phyloP scores from a whole-genome alignment of 2,113 vertebrate species.

The Paralichthys olivaceus region DNA sequence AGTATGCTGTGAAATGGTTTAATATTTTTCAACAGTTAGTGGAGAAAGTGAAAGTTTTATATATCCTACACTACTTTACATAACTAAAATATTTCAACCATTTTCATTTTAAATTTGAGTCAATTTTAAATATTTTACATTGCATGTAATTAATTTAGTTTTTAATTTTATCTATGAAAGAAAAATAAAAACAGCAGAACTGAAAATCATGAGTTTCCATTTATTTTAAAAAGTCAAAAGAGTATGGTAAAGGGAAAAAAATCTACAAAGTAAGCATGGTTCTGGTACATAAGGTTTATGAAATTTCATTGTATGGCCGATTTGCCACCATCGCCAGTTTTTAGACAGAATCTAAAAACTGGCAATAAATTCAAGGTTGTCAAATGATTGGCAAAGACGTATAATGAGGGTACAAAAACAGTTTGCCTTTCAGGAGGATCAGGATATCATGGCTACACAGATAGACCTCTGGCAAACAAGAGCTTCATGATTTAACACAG shows the following conservation, averaged over 20 bases:
- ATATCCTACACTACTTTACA: too few species aligned
- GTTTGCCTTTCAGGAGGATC: slow-evolving; percentile 39
- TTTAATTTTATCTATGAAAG: too few species aligned
- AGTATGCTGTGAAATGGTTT: too few species aligned
- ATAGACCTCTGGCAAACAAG: slow-evolving; percentile 40
- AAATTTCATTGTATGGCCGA: slow-evolving; percentile 21
- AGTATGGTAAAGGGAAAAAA: slow-evolving; percentile 29
- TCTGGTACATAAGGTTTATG: slow-evolving; percentile 34
- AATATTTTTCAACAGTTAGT: too few species aligned
- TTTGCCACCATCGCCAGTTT: slow-evolving; percentile 12
- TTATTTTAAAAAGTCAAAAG: slow-evolving; percentile 70
- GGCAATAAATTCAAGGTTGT: slow-evolving; percentile 35
- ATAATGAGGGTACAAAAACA: slow-evolving; percentile 37
- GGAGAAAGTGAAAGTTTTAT: too few species aligned
- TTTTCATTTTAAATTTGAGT: too few species aligned
- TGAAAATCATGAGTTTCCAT: slow-evolving; percentile 51
- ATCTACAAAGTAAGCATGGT: slow-evolving; percentile 34
- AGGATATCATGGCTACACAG: slow-evolving; percentile 34
- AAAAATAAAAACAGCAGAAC: slow-evolving; percentile 16
- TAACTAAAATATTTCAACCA: too few species aligned
- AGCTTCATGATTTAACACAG: slow-evolving; percentile 38
- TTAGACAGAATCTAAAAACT: slow-evolving; percentile 35
- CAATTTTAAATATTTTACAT: too few species aligned
- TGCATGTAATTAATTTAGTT: too few species aligned
- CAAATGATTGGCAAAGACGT: slow-evolving; percentile 42